phyloP scores from a whole-genome alignment of 1,140 invertebrate species.

The Drosophila nigrodunni region DNA sequence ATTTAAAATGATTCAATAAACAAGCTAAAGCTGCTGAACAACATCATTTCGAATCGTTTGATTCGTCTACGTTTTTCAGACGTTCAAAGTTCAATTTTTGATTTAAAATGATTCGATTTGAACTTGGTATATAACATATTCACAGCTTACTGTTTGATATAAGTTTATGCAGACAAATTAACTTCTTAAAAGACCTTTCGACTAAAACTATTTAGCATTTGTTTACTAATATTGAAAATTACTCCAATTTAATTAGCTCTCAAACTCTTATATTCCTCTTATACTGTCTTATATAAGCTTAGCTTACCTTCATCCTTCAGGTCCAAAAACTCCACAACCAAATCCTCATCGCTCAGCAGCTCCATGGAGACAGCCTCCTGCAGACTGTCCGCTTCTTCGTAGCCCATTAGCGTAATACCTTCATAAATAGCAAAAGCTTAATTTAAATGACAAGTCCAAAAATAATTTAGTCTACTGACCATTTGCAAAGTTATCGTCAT shows the following conservation, averaged over 20 bases:
- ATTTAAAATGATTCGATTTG: constrained; percentile 37
- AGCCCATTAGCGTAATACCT: constrained; percentile 56
- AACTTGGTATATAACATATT: constrained; percentile 3
- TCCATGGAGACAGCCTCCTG: constrained; percentile 44
- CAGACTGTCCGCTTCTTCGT: constrained; percentile 32
- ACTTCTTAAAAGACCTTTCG: too few relatives aligned
- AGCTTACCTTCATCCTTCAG: constrained; percentile 73
- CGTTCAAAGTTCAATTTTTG: constrained; percentile 65
- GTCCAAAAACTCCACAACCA: constrained; percentile 73
- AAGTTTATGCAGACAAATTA: background rate
- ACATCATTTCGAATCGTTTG: constrained; percentile 21
- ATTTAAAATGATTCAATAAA: constrained; percentile 9
- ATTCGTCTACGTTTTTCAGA: constrained; percentile 51
- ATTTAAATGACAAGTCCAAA: background rate
- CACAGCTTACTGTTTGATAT: background rate
- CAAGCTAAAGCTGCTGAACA: constrained; percentile 20
- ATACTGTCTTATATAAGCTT: too few relatives aligned
- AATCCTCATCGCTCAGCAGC: constrained; percentile 65
- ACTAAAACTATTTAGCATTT: too few relatives aligned
- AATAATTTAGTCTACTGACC: constrained; percentile 44
- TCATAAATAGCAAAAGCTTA: background rate
- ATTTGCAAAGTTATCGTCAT: constrained; percentile 82
- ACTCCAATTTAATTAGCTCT: too few relatives aligned
- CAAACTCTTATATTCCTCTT: too few relatives aligned
- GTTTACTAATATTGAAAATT: too few relatives aligned